These are phyloP conservation scores for Pachyuromys duprasi DNA, from an alignment of 2,797 vertebrate genomes.

Conservation along the genomic window DNA sequence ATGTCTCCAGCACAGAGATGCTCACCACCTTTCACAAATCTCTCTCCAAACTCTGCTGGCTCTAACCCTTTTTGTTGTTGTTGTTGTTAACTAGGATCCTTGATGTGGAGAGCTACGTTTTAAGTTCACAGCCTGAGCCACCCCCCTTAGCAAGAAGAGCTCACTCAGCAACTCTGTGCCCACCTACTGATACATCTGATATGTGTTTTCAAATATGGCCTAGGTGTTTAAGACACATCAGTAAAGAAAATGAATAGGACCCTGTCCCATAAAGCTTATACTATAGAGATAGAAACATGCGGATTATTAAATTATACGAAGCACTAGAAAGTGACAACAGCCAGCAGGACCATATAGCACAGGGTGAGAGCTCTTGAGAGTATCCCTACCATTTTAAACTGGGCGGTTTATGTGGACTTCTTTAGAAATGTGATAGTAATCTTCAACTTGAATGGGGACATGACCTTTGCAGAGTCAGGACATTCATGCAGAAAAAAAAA, in stretches of 20 bases:
- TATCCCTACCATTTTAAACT: neutral
- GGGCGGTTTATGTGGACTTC: neutral
- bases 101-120: neutral
- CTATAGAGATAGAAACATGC: neutral
- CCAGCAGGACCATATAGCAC: neutral
- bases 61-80: constrained; percentile 25
- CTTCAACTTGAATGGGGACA: neutral
- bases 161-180: neutral
- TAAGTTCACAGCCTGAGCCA: neutral
- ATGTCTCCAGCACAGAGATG: neutral
- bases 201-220: neutral
- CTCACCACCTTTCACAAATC: neutral
- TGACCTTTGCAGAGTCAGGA: neutral
- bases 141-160: neutral
- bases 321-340: neutral
- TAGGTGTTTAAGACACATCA: neutral
- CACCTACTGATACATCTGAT: neutral
- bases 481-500: neutral
- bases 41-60: neutral
- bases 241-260: neutral
- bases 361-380: neutral
- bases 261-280: neutral
- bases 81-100: neutral
- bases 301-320: neutral
- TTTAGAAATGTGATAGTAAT: accelerated